Percentiles rank a stretch among this genome's conserved stretches.
These are phyloP conservation scores for Armadillidium nasatum DNA, from an alignment of 1,140 invertebrate species.

Conservation along the genomic window DNA sequence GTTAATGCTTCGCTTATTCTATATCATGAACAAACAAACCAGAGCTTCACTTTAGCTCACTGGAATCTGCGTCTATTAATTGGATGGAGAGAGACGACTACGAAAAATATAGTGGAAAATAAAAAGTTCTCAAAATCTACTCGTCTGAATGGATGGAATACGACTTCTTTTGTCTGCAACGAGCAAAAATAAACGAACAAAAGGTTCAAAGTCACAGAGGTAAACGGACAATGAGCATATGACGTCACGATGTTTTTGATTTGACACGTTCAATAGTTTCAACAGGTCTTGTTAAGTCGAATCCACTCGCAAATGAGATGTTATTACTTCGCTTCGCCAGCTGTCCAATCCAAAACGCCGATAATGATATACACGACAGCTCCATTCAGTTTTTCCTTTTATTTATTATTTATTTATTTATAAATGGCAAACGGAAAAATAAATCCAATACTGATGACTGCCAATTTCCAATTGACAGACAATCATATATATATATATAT, in stretches of 20 bases:
- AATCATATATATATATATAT: too few relatives aligned
- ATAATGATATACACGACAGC: constrained; percentile 7
- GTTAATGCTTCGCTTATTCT: neutral
- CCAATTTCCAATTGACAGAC: constrained; percentile 3
- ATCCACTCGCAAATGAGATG: neutral
- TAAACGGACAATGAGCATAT: neutral
- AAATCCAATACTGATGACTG: neutral
- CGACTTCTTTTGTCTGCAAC: neutral
- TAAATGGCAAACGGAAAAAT: neutral
- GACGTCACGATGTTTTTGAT: neutral
- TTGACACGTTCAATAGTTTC: constrained; percentile 1
- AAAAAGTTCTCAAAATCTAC: neutral
- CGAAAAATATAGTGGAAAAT: too few relatives aligned
- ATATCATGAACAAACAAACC: neutral
- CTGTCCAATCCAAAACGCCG: constrained; percentile 4
- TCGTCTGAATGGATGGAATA: neutral
- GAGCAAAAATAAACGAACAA: neutral
- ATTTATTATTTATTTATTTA: constrained; percentile 6
- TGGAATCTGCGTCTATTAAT: neutral
- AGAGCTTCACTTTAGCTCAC: neutral
- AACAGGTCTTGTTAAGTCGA: neutral
- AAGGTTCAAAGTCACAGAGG: neutral
- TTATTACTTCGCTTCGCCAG: constrained; percentile 4
- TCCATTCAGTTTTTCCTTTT: neutral
- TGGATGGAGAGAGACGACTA: neutral